A percentile compares a stretch with the other conserved stretches of the same genome.
phyloP scores from a whole-genome alignment of 2,113 vertebrate genomes.

The Taurulus bubalis region DNA sequence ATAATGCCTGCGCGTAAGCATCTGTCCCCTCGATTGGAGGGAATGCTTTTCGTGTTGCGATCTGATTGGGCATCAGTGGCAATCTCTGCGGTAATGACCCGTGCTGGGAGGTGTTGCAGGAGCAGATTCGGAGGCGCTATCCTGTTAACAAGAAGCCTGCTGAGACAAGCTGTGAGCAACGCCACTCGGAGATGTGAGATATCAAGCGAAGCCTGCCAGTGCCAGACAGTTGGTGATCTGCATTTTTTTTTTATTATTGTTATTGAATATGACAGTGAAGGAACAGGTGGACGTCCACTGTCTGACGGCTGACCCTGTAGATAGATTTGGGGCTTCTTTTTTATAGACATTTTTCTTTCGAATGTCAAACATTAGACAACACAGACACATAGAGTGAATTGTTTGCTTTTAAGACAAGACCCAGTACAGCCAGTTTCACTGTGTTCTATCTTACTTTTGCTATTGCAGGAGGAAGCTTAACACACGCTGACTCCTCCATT shows the following conservation, averaged over 20 bases:
- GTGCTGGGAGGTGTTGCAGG: slow-evolving; percentile 70
- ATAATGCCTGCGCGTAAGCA: slow-evolving; percentile 13
- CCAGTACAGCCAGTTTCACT: background rate
- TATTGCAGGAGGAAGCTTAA: background rate
- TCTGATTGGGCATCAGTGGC: slow-evolving; percentile 60
- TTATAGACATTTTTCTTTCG: background rate
- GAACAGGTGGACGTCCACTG: background rate
- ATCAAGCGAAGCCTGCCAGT: slow-evolving; percentile 53
- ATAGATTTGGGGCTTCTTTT: background rate
- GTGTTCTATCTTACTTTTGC: background rate
- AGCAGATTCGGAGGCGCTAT: slow-evolving; percentile 76
- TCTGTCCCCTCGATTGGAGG: slow-evolving; percentile 45
- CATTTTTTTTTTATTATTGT: slow-evolving; percentile 21
- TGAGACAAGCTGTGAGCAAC: slow-evolving; percentile 70
- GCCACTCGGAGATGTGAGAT: slow-evolving; percentile 53
- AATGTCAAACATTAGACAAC: background rate
- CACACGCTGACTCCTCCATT: background rate
- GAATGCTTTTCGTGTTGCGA: slow-evolving; percentile 29
- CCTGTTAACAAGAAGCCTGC: slow-evolving; percentile 78
- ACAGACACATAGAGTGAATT: background rate
- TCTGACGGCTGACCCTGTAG: slow-evolving; percentile 1
- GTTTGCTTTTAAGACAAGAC: background rate
- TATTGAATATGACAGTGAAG: slow-evolving; percentile 38
- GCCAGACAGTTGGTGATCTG: slow-evolving; percentile 62
- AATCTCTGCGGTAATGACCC: slow-evolving; percentile 59